These are phyloP conservation scores for Chalcis sispes DNA, from an alignment of 2,888 invertebrate species.

Conservation along the genomic window DNA sequence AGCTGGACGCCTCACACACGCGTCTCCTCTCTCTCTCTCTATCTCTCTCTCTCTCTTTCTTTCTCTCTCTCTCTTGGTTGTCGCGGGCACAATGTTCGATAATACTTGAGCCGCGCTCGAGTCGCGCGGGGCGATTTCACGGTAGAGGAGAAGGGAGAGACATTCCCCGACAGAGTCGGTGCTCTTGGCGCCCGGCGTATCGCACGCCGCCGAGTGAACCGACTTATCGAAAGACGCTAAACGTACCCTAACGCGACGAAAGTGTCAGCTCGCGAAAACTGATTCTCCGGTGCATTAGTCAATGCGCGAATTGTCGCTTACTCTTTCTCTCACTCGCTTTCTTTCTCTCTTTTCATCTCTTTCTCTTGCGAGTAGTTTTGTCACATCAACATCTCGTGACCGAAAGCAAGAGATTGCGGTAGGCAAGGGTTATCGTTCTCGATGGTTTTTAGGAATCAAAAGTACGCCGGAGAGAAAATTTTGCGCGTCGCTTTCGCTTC, in stretches of 20 bases:
- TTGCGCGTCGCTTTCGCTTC: neutral
- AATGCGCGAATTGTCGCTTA: constrained; percentile 1
- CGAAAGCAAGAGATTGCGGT: too few relatives aligned
- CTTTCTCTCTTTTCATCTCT: too few relatives aligned
- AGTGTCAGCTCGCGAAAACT: neutral
- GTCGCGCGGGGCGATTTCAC: constrained; percentile 64
- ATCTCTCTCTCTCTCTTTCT: neutral
- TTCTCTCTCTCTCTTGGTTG: constrained; percentile 52
- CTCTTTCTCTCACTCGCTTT: neutral
- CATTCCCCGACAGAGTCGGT: constrained; percentile 71
- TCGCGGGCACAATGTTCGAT: constrained; percentile 70
- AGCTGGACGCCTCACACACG: too few relatives aligned
- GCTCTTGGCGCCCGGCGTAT: constrained; percentile 70
- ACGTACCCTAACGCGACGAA: neutral
- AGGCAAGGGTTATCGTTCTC: constrained; percentile 26
- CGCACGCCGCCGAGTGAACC: neutral
- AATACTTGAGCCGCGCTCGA: too few relatives aligned
- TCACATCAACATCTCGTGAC: too few relatives aligned
- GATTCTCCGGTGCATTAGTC: constrained; percentile 38
- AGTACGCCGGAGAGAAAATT: neutral
- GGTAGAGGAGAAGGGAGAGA: constrained; percentile 54
- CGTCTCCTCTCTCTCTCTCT: too few relatives aligned
- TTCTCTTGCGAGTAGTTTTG: too few relatives aligned
- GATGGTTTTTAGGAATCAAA: constrained; percentile 47
- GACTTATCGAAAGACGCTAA: constrained; percentile 32